Base-by-base conservation (phyloP, 2,797 vertebrate genomes). In the Spinibarbus caldwelli region DNA sequence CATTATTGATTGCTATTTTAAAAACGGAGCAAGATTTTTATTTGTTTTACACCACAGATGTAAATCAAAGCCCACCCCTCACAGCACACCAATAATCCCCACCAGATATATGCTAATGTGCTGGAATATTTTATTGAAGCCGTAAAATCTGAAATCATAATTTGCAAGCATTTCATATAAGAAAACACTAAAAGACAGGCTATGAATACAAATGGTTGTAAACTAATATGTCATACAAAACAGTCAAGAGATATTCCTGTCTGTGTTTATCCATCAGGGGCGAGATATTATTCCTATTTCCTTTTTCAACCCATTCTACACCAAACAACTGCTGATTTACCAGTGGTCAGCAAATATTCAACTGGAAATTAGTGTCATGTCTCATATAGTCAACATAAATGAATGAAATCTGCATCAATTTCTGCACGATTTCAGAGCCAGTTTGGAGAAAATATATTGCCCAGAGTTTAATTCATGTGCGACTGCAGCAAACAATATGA, bases 121-220 rank as follows among this genome's bases (percentile, higher is more conserved):
- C 91, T 91, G 90, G 86, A 94, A 93, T 93, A 92, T 91, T 96
- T 96, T 95, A 96, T 95, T 91, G 92, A 92, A 89, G 95, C 93
- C 89, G 91, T 96, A 96, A 96, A 96, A 92, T 91, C 86, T 91
- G 88, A 95, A 95, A 96, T 95, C 92, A 93, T 95, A 92, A 95
- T 95, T 95, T 93, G 91, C 89, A 93, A 93, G 92, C 92, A 92
- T 93, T 93, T 89, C 87, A 87, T 93, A 92, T 93, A 95, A 94
- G 94, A 95, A 90, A 90, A 89, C 89, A 91, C 89, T 93, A 94
- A 94, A 95, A 92, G 88, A 93, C 89, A 85, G 89, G 89, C 90
- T 88, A 87, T 95, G 95, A 95, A 96, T 95, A 94, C 93, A 93
- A 95, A 96, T 91, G 89, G 87, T 91, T 89, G 86, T 84, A 90